phyloP scores from a whole-genome alignment of 2,113 vertebrate genomes.

The Ictalurus punctatus region DNA sequence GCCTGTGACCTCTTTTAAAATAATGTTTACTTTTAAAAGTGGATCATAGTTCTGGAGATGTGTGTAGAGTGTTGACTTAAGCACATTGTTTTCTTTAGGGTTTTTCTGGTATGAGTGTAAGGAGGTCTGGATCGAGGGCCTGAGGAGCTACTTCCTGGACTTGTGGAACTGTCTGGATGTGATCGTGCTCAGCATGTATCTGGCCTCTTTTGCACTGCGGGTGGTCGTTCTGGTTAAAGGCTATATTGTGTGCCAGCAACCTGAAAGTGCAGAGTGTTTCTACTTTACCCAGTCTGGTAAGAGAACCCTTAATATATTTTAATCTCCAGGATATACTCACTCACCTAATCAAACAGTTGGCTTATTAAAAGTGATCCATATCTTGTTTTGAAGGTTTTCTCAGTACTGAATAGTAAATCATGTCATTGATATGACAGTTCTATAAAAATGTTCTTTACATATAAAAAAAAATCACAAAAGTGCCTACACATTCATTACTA shows the following conservation, averaged over 20 bases:
- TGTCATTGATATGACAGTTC: background rate
- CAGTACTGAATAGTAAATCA: background rate
- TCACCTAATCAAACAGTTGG: background rate
- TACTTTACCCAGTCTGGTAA: constrained; percentile 84
- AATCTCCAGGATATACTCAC: background rate
- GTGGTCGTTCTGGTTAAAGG: constrained; percentile 80
- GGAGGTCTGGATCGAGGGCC: constrained; percentile 88
- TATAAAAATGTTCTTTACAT: background rate
- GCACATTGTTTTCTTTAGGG: constrained; percentile 64
- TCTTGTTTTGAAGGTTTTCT: background rate
- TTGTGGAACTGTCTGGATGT: constrained; percentile 91
- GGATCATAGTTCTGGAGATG: background rate
- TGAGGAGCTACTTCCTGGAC: constrained; percentile 83
- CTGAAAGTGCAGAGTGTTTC: constrained; percentile 60
- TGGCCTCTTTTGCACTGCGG: constrained; percentile 81
- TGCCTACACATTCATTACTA: background rate
- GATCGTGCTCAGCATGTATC: constrained; percentile 87
- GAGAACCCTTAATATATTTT: constrained; percentile 34
- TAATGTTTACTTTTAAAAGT: background rate
- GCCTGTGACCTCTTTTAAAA: background rate
- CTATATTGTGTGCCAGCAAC: constrained; percentile 69
- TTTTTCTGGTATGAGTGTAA: constrained; percentile 93
- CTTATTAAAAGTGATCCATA: background rate
- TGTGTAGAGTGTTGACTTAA: background rate
- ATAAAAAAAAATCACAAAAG: too few species aligned